Evolutionary conservation across 2,113 vertebrate genomes (phyloP).

Genomic region (Corvus moneduloides): DNA sequence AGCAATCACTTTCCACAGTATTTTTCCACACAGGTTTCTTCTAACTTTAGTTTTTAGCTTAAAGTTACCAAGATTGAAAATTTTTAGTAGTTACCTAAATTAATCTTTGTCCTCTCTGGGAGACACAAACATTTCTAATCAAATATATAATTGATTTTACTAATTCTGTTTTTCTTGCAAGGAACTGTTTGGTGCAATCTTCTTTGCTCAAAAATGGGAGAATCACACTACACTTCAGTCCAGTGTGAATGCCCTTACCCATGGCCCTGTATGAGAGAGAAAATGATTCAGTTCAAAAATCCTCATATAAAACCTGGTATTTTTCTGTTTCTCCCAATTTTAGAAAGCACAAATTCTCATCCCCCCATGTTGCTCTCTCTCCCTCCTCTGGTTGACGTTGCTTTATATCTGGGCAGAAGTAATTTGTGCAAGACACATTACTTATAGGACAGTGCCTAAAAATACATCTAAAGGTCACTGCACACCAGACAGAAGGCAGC

Average conservation of each 20-base stretch:
- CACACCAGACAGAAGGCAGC: conserved; percentile 26
- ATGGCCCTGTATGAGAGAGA: neutral
- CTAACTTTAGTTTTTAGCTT: neutral
- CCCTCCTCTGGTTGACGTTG: neutral
- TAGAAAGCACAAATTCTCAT: neutral
- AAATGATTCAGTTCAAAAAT: neutral
- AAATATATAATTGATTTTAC: neutral
- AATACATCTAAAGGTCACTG: conserved; percentile 49
- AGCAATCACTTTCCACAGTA: neutral
- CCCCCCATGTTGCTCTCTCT: neutral
- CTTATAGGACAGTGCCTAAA: conserved; percentile 39
- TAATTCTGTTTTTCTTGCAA: neutral
- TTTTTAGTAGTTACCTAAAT: neutral
- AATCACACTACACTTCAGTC: neutral
- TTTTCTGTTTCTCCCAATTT: neutral
- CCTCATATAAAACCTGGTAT: neutral
- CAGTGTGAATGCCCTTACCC: neutral
- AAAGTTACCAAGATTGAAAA: neutral
- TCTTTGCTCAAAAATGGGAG: neutral
- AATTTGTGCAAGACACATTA: conserved; percentile 3
- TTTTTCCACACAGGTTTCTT: neutral
- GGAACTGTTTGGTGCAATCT: neutral
- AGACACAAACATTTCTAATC: neutral
- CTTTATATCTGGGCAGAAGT: conserved; percentile 1
- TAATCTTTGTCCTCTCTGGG: neutral